Evolutionary conservation across 2,797 vertebrate species (phyloP).

Genomic region (Tachyglossus aculeatus): DNA sequence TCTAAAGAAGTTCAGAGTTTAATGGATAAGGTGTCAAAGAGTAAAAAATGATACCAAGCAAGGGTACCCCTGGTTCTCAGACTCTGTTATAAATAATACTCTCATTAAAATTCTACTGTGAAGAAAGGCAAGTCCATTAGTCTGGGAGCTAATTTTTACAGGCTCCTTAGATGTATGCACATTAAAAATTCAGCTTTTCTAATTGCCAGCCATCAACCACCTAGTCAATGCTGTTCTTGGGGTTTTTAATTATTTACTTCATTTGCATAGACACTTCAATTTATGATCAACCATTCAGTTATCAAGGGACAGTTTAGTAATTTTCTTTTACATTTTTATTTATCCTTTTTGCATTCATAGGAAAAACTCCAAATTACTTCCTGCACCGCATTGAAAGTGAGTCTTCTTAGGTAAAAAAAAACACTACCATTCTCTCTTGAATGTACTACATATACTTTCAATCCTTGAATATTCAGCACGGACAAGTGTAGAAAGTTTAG

Average conservation of each 20-base stretch:
- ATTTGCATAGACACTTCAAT: conserved; percentile 82
- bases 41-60: conserved; percentile 66
- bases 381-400: conserved; percentile 16
- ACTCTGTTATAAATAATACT: conserved; percentile 77
- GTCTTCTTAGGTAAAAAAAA: conserved; percentile 32
- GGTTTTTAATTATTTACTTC: conserved; percentile 84
- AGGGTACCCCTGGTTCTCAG: conserved; percentile 68
- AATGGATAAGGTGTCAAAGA: conserved; percentile 74
- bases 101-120: conserved; percentile 80
- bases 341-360: conserved; percentile 59
- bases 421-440: not conserved
- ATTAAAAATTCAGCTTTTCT: conserved; percentile 82
- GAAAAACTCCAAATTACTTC: conserved; percentile 44
- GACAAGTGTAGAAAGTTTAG: no score
- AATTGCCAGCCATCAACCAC: conserved; percentile 83
- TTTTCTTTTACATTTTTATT: conserved; percentile 73
- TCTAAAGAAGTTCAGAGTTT: conserved; percentile 69
- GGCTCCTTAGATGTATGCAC: conserved; percentile 77
- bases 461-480: no score
- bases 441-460: no score
- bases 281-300: conserved; percentile 77
- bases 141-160: conserved; percentile 81
- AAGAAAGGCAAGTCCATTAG: conserved; percentile 81
- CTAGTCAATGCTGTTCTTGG: conserved; percentile 78
- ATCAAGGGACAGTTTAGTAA: conserved; percentile 75